Conservation (phyloP, 1,140 invertebrate species). For the Drosophila lini region DNA sequence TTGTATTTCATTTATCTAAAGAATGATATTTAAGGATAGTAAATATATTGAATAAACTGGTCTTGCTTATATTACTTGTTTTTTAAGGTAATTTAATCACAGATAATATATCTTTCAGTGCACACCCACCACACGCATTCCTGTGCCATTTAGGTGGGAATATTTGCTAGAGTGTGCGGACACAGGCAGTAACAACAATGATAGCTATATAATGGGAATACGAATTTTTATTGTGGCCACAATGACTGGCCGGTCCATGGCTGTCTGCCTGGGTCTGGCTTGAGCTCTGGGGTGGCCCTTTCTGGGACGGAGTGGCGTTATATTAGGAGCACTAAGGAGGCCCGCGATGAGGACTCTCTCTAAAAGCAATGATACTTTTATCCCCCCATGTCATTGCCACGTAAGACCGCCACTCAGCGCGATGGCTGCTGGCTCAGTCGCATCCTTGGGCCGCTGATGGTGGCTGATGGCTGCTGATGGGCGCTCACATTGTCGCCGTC, state of each 20-base stretch:
- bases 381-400: conserved; percentile 62
- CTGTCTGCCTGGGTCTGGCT: background rate
- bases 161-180: conserved; percentile 15
- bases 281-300: background rate
- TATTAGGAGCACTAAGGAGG: conserved; percentile 40
- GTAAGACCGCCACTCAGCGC: conserved; percentile 58
- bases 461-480: conserved; percentile 52
- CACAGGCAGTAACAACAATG: conserved; percentile 31
- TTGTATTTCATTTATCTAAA: too few relatives aligned
- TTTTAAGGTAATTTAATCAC: background rate
- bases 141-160: conserved; percentile 8
- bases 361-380: conserved; percentile 63
- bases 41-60: too few relatives aligned
- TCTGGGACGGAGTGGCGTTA: background rate
- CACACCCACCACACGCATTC: background rate
- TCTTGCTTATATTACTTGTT: too few relatives aligned
- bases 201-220: conserved; percentile 56
- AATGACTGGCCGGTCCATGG: conserved; percentile 26
- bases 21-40: too few relatives aligned
- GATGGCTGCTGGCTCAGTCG: conserved; percentile 47
- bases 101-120: background rate
- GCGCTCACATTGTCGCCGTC: conserved; percentile 44
- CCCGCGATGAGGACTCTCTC: conserved; percentile 31
- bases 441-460: conserved; percentile 28
- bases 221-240: conserved; percentile 58